Conservation (phyloP, 2,888 invertebrate genomes). For the Ecdyonurus torrentis region DNA sequence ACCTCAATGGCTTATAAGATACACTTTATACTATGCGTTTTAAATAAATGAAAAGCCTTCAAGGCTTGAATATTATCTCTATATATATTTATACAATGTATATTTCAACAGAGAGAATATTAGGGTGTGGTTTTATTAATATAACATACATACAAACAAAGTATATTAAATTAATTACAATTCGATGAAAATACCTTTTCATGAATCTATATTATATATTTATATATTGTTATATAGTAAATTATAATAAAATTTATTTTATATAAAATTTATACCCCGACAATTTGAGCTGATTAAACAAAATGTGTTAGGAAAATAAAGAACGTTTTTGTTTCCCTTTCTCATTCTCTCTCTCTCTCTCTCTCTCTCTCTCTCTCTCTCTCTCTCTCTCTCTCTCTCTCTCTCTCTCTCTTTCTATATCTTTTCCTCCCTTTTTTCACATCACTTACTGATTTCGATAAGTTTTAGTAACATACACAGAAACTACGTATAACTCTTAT, state of each 20-base stretch:
- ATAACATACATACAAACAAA: neutral
- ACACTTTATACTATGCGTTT: neutral
- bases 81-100: neutral
- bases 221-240: too few species aligned
- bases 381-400: neutral
- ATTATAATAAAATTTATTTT: neutral
- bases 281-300: neutral
- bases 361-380: neutral
- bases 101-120: neutral
- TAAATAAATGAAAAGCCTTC: neutral
- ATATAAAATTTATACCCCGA: neutral
- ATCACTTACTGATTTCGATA: neutral
- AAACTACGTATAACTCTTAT: neutral
- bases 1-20: neutral
- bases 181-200: too few species aligned
- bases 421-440: neutral
- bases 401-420: slow-evolving; percentile 7
- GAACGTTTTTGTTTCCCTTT: too few species aligned
- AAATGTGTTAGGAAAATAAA: too few species aligned
- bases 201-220: too few species aligned
- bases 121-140: neutral
- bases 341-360: slow-evolving; percentile 4
- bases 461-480: neutral
- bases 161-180: neutral
- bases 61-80: neutral